Evolutionary conservation across 53 echinoderm and acorn worm species (phyloP).

Genomic region (Henricia sp.): DNA sequence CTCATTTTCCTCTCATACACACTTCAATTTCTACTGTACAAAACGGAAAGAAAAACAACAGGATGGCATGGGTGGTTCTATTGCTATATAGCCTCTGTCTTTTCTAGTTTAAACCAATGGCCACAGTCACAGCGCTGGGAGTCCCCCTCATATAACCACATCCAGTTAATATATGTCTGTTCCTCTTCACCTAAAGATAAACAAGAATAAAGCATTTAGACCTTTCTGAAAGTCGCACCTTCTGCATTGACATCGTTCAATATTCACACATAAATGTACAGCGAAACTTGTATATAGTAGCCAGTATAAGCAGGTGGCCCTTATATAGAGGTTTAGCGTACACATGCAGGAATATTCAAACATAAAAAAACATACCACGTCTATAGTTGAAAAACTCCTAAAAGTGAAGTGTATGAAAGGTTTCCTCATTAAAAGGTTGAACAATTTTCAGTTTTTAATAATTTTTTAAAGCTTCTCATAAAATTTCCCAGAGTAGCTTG

Average conservation of each 20-base stretch:
- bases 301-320: no score
- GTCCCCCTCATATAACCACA: conserved; percentile 87
- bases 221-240: not conserved
- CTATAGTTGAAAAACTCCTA: no score
- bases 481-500: no score
- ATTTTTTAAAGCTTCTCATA: no score
- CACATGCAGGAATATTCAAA: not conserved
- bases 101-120: conserved; percentile 71
- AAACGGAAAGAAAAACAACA: conserved; percentile 3
- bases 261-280: no score
- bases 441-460: no score
- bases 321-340: no score
- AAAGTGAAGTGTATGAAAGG: no score
- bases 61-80: not conserved
- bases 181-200: conserved; percentile 89
- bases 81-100: conserved; percentile 56
- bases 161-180: conserved; percentile 95
- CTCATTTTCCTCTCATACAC: conserved; percentile 29
- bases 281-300: no score
- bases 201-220: not conserved
- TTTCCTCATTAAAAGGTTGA: no score
- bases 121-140: conserved; percentile 91
- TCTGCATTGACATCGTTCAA: not conserved
- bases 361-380: not conserved
- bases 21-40: conserved; percentile 30